Evolutionary conservation across 2,113 vertebrate species (phyloP).

Genomic region (Lepisosteus oculatus): DNA sequence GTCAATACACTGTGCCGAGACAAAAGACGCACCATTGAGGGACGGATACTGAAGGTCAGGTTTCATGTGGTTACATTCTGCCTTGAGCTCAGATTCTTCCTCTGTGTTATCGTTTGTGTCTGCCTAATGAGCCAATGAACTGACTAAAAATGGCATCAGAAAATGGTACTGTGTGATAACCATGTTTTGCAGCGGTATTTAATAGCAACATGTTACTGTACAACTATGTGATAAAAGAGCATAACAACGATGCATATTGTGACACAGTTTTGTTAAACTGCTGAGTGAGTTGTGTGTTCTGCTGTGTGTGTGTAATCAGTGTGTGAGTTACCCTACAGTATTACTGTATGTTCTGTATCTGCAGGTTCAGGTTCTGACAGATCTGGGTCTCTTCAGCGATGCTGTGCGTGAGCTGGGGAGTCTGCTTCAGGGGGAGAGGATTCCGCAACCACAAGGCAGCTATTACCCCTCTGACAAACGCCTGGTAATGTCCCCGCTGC

Average conservation of each 20-base stretch:
- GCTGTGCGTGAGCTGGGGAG: slow-evolving; percentile 50
- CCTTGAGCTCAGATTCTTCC: too few relatives aligned
- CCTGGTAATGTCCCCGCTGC: slow-evolving; percentile 36
- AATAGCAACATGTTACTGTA: too few relatives aligned
- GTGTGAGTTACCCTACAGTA: slow-evolving; percentile 11
- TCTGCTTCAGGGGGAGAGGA: slow-evolving; percentile 40
- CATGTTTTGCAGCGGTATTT: too few relatives aligned
- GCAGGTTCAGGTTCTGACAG: slow-evolving; percentile 49
- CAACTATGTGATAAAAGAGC: too few relatives aligned
- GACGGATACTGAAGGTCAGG: slow-evolving; percentile 85
- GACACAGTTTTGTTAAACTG: not conserved
- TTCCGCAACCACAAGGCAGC: slow-evolving; percentile 37
- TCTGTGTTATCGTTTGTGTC: too few relatives aligned
- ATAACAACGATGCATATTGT: too few relatives aligned
- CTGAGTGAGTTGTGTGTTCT: not conserved
- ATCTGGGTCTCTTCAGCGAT: slow-evolving; percentile 55
- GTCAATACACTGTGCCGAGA: slow-evolving; percentile 79
- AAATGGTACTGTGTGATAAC: too few relatives aligned
- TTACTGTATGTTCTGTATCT: not conserved
- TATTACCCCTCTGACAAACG: slow-evolving; percentile 16
- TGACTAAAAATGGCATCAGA: too few relatives aligned
- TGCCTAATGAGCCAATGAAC: too few relatives aligned
- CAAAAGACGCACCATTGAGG: slow-evolving; percentile 65
- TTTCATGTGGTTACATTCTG: too few relatives aligned
- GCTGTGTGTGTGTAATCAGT: not conserved